Conservation (phyloP, 2,113 vertebrate genomes). For the Leptosomus discolor region DNA sequence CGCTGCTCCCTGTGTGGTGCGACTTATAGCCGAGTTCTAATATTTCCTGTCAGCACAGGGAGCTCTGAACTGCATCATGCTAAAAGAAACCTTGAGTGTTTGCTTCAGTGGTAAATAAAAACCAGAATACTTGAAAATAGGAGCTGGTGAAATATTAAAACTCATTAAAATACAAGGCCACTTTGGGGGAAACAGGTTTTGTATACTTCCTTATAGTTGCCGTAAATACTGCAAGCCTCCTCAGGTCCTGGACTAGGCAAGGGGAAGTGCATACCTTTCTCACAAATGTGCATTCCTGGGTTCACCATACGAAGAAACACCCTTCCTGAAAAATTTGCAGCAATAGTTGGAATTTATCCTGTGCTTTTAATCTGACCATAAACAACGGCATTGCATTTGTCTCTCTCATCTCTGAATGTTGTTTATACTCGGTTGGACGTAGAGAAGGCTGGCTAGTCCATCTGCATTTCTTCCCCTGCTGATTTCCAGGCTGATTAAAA, state of each 20-base stretch:
- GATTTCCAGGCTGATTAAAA: neutral
- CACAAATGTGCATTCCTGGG: neutral
- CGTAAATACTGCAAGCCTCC: neutral
- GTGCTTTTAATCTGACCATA: neutral
- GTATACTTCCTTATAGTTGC: neutral
- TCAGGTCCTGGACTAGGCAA: rapidly evolving
- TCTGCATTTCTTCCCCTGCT: neutral
- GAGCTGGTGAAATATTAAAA: neutral
- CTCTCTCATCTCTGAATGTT: neutral
- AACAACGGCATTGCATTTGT: neutral
- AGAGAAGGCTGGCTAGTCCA: neutral
- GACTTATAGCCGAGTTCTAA: neutral
- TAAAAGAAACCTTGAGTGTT: neutral
- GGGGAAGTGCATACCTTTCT: neutral
- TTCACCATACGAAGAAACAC: neutral
- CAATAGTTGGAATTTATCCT: neutral
- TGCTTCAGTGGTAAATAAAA: neutral
- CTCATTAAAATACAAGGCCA: neutral
- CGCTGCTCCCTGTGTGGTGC: neutral
- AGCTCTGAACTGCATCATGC: neutral
- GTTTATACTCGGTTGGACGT: constrained; percentile 11
- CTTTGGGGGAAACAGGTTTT: neutral
- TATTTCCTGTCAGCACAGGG: neutral
- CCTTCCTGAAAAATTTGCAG: neutral
- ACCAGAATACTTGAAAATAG: neutral